Evolutionary conservation across 2,888 invertebrate genomes (phyloP).

Genomic region (Yponomeuta plumbellus): DNA sequence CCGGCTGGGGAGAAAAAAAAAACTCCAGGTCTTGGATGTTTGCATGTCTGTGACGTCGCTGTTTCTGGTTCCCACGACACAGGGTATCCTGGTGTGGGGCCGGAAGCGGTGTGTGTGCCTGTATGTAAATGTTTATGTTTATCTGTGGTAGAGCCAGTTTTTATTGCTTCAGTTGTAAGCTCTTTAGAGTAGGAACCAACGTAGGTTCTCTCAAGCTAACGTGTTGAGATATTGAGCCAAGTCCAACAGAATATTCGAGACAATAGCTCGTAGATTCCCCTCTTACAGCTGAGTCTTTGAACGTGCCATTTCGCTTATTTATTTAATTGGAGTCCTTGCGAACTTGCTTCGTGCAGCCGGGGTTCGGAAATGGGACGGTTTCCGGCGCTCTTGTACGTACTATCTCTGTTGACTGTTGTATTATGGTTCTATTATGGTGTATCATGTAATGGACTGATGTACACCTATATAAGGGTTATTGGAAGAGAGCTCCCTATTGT

Average conservation of each 20-base stretch:
- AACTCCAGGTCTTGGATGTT: too few species aligned
- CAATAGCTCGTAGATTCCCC: neutral
- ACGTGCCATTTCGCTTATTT: constrained; percentile 18
- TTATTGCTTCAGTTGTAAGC: too few species aligned
- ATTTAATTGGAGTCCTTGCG: constrained; percentile 17
- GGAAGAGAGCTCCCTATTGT: neutral
- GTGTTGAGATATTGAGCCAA: neutral
- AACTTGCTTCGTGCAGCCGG: neutral
- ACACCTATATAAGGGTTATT: neutral
- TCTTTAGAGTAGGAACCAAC: too few species aligned
- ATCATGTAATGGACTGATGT: neutral
- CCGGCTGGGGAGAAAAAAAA: too few species aligned
- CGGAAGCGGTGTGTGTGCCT: too few species aligned
- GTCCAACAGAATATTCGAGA: neutral
- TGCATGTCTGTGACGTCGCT: too few species aligned
- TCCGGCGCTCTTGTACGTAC: neutral
- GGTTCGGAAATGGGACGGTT: constrained; percentile 5
- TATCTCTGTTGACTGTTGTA: neutral
- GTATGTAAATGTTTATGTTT: too few species aligned
- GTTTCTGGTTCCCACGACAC: too few species aligned
- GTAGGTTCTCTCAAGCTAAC: neutral
- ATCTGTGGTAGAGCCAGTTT: too few species aligned
- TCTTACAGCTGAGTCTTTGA: constrained; percentile 10
- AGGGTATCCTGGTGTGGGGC: too few species aligned
- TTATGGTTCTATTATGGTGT: too few species aligned